Evolutionary conservation across 2,888 invertebrate species (phyloP), one percentile per base, ranked within the genome.

Genomic region (Thalpophila matura): DNA sequence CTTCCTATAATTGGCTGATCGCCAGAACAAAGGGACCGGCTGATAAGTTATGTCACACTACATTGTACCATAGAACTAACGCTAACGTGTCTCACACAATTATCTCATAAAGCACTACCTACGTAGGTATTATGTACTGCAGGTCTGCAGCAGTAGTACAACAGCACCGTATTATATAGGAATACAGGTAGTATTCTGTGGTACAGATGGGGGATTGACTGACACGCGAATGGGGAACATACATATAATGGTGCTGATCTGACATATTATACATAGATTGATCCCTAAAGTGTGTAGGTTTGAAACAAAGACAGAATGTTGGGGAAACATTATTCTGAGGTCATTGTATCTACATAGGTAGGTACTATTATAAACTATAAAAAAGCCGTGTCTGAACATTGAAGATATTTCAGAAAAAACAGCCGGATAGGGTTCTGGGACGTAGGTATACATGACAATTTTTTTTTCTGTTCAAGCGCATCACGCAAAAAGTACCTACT

Each of bases 11-110:
- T 45, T 50, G 7, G n/a, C 24, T 35, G 38, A 50, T 75, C 56
- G 9, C 14, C 5, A 4, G 43, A 54, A 54, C 71, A 75, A 63
- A 54, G 50, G 43, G 20, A n/a, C n/a, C 24, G 3, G 14, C 42
- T 70, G 75, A 40, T 70, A 70, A 56, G 63, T 53, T 38, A 70
- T 24, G 56, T 53, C 57, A 50, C 20, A 29, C 71, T 12, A 45
- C 27, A 50, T 75, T 71, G 64, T 71, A 40, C 16, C 27, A 29
- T 43, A 38, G 20, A 4, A 35, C 50, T 69, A 27, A 49, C 2
- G 57, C 24, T 35, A 26, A 49, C 38, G 53, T 37, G 43, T 58
- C 54, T 26, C 38, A 33, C 35, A 37, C 43, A 38, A 38, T 49
- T 56, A 56, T 50, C 40, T 24, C 29, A 26, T 53, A 72, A 20